phyloP scores from a whole-genome alignment of 2,113 vertebrate genomes.

The Corythornis vintsioides region DNA sequence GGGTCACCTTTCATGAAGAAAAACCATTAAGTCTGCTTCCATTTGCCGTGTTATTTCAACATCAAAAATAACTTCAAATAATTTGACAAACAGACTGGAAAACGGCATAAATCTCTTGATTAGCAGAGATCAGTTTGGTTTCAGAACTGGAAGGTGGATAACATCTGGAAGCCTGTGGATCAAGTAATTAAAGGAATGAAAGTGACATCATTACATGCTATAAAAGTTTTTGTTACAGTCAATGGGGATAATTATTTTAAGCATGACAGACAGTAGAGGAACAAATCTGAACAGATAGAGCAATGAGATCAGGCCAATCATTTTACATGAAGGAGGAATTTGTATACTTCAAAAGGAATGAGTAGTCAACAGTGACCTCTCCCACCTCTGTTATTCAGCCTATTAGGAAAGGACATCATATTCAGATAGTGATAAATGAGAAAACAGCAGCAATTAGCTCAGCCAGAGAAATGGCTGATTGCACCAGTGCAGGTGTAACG shows the following conservation, averaged over 20 bases:
- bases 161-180: conserved; percentile 2
- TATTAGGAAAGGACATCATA: neutral
- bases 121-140: conserved; percentile 16
- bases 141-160: conserved; percentile 8
- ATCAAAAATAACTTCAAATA: conserved; percentile 3
- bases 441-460: neutral
- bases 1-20: conserved; percentile 21
- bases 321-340: neutral
- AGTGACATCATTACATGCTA: neutral
- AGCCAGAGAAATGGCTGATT: neutral
- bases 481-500: neutral
- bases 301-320: neutral
- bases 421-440: neutral
- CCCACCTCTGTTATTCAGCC: neutral
- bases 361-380: neutral
- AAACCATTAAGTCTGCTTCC: neutral
- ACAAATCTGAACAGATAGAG: neutral
- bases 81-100: conserved; percentile 31
- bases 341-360: neutral
- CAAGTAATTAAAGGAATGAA: conserved; percentile 6
- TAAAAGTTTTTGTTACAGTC: conserved; percentile 6
- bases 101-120: neutral
- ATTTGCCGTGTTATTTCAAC: neutral
- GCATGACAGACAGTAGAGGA: neutral
- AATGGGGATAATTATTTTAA: neutral